A percentile compares a stretch with the other conserved stretches of the same genome.
Conservation (phyloP, 1,140 invertebrate genomes). For the Chironomus tepperi region DNA sequence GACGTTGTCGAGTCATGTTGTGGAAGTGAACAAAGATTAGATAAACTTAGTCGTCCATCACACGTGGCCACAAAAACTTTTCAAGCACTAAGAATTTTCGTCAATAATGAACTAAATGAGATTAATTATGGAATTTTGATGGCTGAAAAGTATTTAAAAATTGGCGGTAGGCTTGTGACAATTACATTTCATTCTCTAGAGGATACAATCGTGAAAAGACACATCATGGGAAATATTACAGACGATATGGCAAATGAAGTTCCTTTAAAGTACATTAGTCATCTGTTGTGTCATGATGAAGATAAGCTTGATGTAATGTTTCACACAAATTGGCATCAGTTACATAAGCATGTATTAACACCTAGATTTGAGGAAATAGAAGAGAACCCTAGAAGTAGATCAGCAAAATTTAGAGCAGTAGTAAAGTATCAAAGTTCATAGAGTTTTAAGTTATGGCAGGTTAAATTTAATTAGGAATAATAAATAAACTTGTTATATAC, state of each 20-base stretch:
- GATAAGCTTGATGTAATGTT: slow-evolving; percentile 52
- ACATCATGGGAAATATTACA: slow-evolving; percentile 67
- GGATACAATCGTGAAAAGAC: slow-evolving; percentile 89
- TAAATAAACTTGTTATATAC: neutral
- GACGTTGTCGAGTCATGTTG: slow-evolving; percentile 64
- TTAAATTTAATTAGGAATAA: neutral
- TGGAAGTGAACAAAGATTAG: slow-evolving; percentile 47
- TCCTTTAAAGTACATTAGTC: slow-evolving; percentile 55
- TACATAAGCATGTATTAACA: slow-evolving; percentile 72
- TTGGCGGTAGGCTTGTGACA: slow-evolving; percentile 66
- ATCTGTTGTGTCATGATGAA: slow-evolving; percentile 45
- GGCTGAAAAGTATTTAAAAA: slow-evolving; percentile 67
- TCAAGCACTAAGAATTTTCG: slow-evolving; percentile 89
- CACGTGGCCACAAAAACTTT: slow-evolving; percentile 89
- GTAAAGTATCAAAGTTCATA: slow-evolving; percentile 47
- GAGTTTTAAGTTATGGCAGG: neutral
- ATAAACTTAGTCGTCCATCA: slow-evolving; percentile 63
- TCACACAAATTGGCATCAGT: slow-evolving; percentile 59
- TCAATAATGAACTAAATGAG: slow-evolving; percentile 96
- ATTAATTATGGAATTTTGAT: slow-evolving; percentile 80
- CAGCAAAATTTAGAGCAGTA: slow-evolving; percentile 79
- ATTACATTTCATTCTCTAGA: slow-evolving; percentile 90
- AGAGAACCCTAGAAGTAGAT: slow-evolving; percentile 72
- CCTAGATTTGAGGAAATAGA: slow-evolving; percentile 65
- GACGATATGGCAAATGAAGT: slow-evolving; percentile 56